Evolutionary conservation across 2,797 vertebrate species (phyloP).

Genomic region (Acanthiza pusilla): DNA sequence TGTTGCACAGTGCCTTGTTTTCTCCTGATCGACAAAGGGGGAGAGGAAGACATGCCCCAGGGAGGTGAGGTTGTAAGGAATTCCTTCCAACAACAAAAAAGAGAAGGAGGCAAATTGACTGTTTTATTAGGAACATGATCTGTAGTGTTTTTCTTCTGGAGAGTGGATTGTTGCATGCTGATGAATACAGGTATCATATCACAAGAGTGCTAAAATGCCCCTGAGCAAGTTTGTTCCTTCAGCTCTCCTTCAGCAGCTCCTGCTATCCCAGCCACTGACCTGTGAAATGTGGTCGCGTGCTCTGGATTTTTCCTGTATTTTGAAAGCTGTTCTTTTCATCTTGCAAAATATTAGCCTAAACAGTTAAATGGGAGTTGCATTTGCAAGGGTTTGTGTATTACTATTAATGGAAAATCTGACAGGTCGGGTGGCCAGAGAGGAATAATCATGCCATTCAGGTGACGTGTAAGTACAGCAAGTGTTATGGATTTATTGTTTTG

Average conservation of each 20-base stretch:
- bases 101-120: conserved; percentile 58
- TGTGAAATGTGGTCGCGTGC: conserved; percentile 45
- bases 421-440: background rate
- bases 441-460: background rate
- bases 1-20: conserved; percentile 35
- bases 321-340: conserved; percentile 44
- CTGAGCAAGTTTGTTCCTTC: conserved; percentile 41
- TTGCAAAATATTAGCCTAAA: background rate
- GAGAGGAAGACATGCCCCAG: conserved; percentile 36
- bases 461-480: background rate
- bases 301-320: conserved; percentile 37
- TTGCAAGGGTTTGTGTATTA: background rate
- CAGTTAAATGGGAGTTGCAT: conserved; percentile 7
- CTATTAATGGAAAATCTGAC: background rate
- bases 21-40: background rate
- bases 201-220: conserved; percentile 66
- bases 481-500: background rate
- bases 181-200: conserved; percentile 56
- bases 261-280: conserved; percentile 46
- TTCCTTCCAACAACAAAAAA: conserved; percentile 55
- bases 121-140: conserved; percentile 66
- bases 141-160: conserved; percentile 56
- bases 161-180: conserved; percentile 49
- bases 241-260: conserved; percentile 47
- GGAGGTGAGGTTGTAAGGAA: conserved; percentile 47